Evolutionary conservation across 2,888 invertebrate genomes (phyloP), one percentile per base, ranked within the genome.

Genomic region (Mesodorylaimus sp.): DNA sequence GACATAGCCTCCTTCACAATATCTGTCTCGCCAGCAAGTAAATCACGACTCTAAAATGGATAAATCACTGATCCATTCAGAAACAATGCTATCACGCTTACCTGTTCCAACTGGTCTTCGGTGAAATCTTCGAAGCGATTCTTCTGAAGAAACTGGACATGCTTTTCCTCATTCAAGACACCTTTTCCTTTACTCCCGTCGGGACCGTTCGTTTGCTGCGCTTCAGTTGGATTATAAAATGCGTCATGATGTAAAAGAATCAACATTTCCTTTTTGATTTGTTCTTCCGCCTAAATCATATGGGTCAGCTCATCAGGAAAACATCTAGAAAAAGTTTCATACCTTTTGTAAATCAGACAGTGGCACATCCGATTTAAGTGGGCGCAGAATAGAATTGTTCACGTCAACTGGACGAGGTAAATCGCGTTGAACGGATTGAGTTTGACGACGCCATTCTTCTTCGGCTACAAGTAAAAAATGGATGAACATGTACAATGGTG

Each of bases 261-360:
- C 55, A 89, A 76, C 89, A 95, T 93, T 74, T 95, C 93, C 51
- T 80, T 77, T 70, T 93, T 93, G 54, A 95, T 86, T 55, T 89
- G 68, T 67, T 95, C 93, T 72, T 95, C 93, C 1, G 93, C 89
- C 74, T 81, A 56, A 3, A 45, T 45, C 10, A 21, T 16, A 32
- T 32, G 32, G 10, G 10, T 16, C 10, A 16, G 10, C 10, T 32
- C 16, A 32, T 32, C 10, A 32, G 32, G 10, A 10, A 32, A 32
- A 7, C 7, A 32, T 32, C 10, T 10, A 32, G 16, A 32, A n/a
- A 29, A 21, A 45, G 21, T 29, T 3, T 44, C 51, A 51, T 59
- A 76, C 76, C 69, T 73, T 82, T 70, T 93, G 91, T 54, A 89
- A 75, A 56, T 88, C 81, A 10, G 80, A 81, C 24, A 89, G 75